Percentiles rank a stretch among this genome's conserved stretches.
Conservation (phyloP, 1,140 invertebrate species). For the Nomia melanderi region DNA sequence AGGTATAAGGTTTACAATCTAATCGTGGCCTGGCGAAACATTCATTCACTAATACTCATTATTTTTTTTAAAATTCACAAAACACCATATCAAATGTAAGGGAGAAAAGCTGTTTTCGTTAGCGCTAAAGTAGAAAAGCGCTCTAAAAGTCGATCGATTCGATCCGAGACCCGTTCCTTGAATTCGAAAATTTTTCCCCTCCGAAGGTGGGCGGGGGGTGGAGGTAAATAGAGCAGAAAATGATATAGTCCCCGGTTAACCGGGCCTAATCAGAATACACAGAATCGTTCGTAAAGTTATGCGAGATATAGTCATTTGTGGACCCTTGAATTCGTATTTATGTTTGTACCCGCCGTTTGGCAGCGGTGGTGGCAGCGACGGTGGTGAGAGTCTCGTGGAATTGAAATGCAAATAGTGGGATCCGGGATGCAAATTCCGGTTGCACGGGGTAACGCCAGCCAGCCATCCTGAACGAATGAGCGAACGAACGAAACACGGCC, state of each 20-base stretch:
- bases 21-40: no score
- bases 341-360: slow-evolving; percentile 78
- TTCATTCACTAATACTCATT: no score
- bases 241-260: slow-evolving; percentile 46
- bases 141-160: no score
- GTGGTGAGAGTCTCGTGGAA: slow-evolving; percentile 74
- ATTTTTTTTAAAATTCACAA: no score
- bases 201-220: no score
- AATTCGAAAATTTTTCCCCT: background rate
- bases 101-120: no score
- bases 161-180: background rate
- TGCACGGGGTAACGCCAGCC: slow-evolving; percentile 77
- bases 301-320: slow-evolving; percentile 58
- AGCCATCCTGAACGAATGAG: slow-evolving; percentile 67
- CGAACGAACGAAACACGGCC: slow-evolving; percentile 57
- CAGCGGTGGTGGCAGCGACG: slow-evolving; percentile 63
- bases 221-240: slow-evolving; percentile 38
- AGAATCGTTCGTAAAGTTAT: slow-evolving; percentile 60
- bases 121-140: no score
- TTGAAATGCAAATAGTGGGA: slow-evolving; percentile 80
- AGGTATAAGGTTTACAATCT: no score
- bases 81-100: no score
- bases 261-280: slow-evolving; percentile 61
- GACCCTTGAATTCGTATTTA: slow-evolving; percentile 76
- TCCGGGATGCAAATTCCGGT: slow-evolving; percentile 79